These are phyloP conservation scores for Budorcas taxicolor DNA, from an alignment of 2,113 vertebrate genomes.

Conservation along the genomic window DNA sequence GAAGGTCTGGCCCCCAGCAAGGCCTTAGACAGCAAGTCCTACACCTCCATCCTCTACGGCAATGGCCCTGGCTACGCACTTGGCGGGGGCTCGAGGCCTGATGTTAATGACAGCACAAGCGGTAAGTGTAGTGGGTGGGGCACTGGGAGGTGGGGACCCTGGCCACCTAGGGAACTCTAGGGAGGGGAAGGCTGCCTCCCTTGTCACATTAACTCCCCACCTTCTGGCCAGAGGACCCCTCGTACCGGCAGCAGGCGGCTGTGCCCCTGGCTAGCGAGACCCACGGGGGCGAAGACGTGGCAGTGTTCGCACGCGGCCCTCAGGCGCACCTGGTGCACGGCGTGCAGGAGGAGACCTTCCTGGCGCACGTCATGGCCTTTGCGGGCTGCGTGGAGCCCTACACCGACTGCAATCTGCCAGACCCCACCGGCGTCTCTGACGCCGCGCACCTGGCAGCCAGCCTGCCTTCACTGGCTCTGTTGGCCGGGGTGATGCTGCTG, in stretches of 20 bases:
- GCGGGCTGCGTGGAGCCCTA: slow-evolving; percentile 90
- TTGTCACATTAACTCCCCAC: rapidly evolving
- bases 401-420: slow-evolving; percentile 40
- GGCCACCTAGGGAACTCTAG: rapidly evolving
- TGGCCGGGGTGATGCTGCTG: background rate
- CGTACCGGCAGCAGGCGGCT: slow-evolving; percentile 82
- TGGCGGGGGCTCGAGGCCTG: slow-evolving; percentile 66
- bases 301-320: slow-evolving; percentile 85
- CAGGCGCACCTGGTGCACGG: slow-evolving; percentile 92
- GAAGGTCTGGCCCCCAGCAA: slow-evolving; percentile 17
- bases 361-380: slow-evolving; percentile 90
- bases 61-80: slow-evolving; percentile 86
- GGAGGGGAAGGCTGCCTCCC: rapidly evolving
- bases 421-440: background rate
- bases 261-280: slow-evolving; percentile 88
- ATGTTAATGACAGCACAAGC: slow-evolving; percentile 10
- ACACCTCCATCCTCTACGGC: slow-evolving; percentile 81
- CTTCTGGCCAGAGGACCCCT: slow-evolving; percentile 68
- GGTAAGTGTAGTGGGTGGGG: slow-evolving; percentile 61
- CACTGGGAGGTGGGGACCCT: background rate
- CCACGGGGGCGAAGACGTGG: slow-evolving; percentile 81
- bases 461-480: background rate
- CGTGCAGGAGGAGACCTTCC: slow-evolving; percentile 91
- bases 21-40: rapidly evolving
- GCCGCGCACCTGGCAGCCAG: rapidly evolving